Evolutionary conservation across 2,113 vertebrate species (phyloP).

Genomic region (Pseudonaja textilis): DNA sequence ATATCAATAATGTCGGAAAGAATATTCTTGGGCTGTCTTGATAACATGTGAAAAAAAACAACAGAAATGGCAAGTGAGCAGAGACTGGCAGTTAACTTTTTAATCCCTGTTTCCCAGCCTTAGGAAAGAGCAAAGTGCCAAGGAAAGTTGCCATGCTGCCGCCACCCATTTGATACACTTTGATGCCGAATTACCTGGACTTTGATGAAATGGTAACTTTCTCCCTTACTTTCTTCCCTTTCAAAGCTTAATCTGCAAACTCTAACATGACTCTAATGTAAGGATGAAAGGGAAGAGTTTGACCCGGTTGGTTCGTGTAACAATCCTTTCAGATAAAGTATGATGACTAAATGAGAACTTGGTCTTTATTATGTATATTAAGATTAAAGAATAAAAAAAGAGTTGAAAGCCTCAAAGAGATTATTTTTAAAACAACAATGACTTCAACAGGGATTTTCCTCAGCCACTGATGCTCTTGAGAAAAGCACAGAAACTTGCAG

Average conservation of each 20-base stretch:
- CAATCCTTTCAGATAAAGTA: background rate
- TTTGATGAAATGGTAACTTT: background rate
- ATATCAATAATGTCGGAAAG: background rate
- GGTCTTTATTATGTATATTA: background rate
- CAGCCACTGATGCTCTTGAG: background rate
- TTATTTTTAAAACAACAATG: background rate
- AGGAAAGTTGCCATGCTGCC: background rate
- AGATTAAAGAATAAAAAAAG: background rate
- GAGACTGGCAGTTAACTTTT: background rate
- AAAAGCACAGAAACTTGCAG: background rate
- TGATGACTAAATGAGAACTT: background rate
- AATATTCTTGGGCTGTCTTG: background rate
- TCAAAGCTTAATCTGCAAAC: background rate
- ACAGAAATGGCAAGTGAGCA: background rate
- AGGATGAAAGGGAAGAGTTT: too few relatives aligned
- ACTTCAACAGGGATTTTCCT: background rate
- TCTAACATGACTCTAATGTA: too few relatives aligned
- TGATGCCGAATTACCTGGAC: background rate
- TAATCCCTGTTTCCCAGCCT: background rate
- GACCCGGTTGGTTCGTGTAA: background rate
- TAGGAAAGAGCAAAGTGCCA: background rate
- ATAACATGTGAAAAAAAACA: background rate
- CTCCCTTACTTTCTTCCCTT: background rate
- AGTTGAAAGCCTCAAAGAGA: background rate
- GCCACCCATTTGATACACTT: background rate